Evolutionary conservation across 2,888 invertebrate genomes (phyloP), one percentile per base, ranked within the genome.

Genomic region (Oscheius sp.): DNA sequence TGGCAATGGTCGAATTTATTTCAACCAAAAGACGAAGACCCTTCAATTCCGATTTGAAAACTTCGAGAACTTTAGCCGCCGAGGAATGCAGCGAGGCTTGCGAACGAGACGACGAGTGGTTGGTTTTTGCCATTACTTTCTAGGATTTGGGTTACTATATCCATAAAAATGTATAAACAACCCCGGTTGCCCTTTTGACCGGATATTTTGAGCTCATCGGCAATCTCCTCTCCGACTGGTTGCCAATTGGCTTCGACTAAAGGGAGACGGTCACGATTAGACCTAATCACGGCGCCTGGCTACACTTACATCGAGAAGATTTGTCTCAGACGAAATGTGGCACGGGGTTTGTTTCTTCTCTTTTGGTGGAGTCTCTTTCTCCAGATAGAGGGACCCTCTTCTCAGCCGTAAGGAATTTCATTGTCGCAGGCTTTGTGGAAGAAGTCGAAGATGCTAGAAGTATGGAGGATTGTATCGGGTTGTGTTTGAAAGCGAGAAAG

Each of bases 181-280:
- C n/a, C n/a, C n/a, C n/a, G n/a, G n/a, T n/a, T n/a, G n/a, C n/a
- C n/a, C n/a, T 52, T 25, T n/a, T 15, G 2, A 52, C 6, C n/a
- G 15, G 3, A 8, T 17, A 6, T 64, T 50, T 65, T 31, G 3
- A 65, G 65, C 48, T 65, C 50, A 12, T 65, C 65, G 25, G 65
- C 65, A 4, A 23, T 65, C 1, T 65, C 37, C 42, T n/a, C 50
- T 2, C 10, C 52, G 17, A 34, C 29, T 25, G 48, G 34, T 12
- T 65, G 65, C 17, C 50, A 65, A 37, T 52, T 65, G 37, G 50
- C 65, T 4, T 34, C 48, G 5, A 65, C 65, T 12, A 65, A 65
- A 25, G 20, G 52, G 3, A 10, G 25, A n/a, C 17, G 39, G 15
- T 17, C 20, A 3, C 31, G 27, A 25, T 25, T 17, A 15, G 65